Evolutionary conservation across 2,113 vertebrate species (phyloP), one percentile per base, ranked within the genome.

Genomic region (Phaetusa simplex): DNA sequence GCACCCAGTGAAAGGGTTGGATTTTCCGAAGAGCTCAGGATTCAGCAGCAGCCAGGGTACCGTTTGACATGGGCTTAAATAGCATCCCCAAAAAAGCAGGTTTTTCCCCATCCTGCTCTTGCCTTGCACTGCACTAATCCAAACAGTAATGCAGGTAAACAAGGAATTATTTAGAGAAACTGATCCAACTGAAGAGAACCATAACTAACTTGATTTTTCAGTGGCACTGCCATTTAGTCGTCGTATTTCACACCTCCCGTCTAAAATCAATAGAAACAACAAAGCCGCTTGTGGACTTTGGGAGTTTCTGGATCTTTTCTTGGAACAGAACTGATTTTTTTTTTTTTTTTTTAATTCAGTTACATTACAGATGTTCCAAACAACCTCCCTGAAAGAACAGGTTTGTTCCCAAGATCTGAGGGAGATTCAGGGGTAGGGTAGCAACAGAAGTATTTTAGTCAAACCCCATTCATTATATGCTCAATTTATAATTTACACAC

Each of bases 171-270:
- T 88, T 59, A 49, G 34, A 90, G 73, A 85, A 96, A 52, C 34
- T 36, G 40, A 32, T 69, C 49, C n/a, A 79, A 8, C 34, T 19
- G 56, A 79, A 90, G 23, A 95, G 49, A 76, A 29, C 19, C n/a
- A n/a, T 61, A 86, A 86, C 86, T 84, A 93, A 85, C 65, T 64
- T 49, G 56, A 89, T 81, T 94, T 93, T 87, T 93, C 61, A 40
- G 42, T 58, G 26, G n/a, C 58, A 26, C 78, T 85, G 70, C 8
- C 73, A 32, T 72, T 94, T 79, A 64, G 77, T 89, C 5, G 4
- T 82, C 0, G 1, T 61, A 93, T 95, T 97, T 96, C 74, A 77
- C 87, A 77, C 55, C 27, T 93, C 62, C 67, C 38, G 21, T 70
- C 58, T 81, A 92, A 94, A 95, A 89, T 79, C 86, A 79, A 53